Conservation (phyloP, 92 coral and sea anemone species). For the Ricordea florida region DNA sequence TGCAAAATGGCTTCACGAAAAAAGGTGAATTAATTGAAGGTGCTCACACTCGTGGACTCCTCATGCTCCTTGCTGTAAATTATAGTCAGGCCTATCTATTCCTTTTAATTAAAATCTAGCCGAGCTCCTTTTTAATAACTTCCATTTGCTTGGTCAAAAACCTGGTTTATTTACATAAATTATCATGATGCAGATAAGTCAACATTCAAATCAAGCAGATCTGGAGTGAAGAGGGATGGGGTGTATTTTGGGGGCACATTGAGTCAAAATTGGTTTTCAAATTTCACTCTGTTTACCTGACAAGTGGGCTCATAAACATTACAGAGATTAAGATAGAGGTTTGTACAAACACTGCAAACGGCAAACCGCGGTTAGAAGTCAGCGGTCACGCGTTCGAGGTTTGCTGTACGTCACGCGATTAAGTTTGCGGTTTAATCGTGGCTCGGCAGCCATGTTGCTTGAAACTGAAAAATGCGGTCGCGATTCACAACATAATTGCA, state of each 20-base stretch:
- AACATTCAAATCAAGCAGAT: constrained; percentile 1
- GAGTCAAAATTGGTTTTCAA: neutral
- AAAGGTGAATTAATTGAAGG: neutral
- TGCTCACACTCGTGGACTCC: neutral
- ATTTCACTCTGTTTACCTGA: constrained; percentile 11
- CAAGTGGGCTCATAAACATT: too few species aligned
- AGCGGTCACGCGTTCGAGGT: too few species aligned
- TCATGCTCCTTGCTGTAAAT: constrained; percentile 3
- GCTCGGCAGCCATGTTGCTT: too few species aligned
- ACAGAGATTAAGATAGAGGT: too few species aligned
- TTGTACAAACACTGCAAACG: too few species aligned
- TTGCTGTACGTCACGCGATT: too few species aligned
- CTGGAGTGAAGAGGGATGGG: neutral
- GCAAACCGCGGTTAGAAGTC: too few species aligned
- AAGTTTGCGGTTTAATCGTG: too few species aligned
- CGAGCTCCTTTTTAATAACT: constrained; percentile 2
- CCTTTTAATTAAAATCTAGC: neutral
- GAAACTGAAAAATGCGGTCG: too few species aligned
- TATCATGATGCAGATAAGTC: neutral
- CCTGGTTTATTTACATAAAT: constrained; percentile 7
- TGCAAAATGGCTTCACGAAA: neutral
- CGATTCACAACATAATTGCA: too few species aligned
- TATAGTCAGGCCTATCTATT: neutral
- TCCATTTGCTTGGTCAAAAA: neutral
- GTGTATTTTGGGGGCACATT: constrained; percentile 4